Evolutionary conservation across 2,888 invertebrate genomes (phyloP).

Genomic region (Apodemia mormo): DNA sequence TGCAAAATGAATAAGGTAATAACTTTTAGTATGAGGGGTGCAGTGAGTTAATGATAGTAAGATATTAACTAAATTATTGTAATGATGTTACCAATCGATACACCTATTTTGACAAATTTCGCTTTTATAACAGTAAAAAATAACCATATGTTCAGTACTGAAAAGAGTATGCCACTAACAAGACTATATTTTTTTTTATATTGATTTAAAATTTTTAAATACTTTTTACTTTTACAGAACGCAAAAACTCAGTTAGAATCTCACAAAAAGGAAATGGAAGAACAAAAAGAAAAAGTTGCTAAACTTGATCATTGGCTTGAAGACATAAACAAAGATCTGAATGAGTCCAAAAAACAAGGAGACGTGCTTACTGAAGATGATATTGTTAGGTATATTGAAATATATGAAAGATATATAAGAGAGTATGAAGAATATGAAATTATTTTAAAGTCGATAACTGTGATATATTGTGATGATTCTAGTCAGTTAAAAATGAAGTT

Average conservation of each 20-base stretch:
- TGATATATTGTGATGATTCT: constrained; percentile 72
- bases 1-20: too few species aligned
- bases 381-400: constrained; percentile 70
- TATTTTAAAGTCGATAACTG: constrained; percentile 67
- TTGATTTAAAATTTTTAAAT: neutral
- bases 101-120: too few species aligned
- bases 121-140: too few species aligned
- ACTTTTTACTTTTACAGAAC: constrained; percentile 55
- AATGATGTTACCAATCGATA: too few species aligned
- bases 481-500: constrained; percentile 80
- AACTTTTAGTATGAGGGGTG: too few species aligned
- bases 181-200: neutral
- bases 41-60: too few species aligned
- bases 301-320: constrained; percentile 78
- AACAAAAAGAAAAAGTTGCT: constrained; percentile 63
- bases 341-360: constrained; percentile 63
- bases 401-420: constrained; percentile 70
- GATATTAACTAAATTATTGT: too few species aligned
- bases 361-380: constrained; percentile 65
- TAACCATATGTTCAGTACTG: too few species aligned
- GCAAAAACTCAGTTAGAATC: constrained; percentile 68
- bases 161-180: too few species aligned
- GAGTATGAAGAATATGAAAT: constrained; percentile 74
- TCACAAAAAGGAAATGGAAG: constrained; percentile 63
- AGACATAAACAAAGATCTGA: constrained; percentile 72